These are phyloP conservation scores for Drosophila simulans DNA, from an alignment of 1,140 invertebrate genomes.

Conservation along the genomic window DNA sequence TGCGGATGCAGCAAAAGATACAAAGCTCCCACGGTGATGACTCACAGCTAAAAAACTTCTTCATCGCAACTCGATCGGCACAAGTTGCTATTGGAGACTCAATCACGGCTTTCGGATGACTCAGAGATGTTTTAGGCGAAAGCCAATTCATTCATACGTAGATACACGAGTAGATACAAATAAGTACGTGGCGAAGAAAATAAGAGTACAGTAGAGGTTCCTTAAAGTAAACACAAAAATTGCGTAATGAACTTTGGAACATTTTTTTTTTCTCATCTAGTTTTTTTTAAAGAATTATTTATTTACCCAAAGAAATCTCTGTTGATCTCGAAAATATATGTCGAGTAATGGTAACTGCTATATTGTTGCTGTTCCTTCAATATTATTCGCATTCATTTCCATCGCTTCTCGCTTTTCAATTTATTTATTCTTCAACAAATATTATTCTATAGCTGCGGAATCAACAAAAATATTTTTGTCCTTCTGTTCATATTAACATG, in stretches of 20 bases:
- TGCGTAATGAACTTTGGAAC: no score
- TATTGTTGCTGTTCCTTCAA: no score
- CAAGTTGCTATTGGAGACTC: conserved; percentile 33
- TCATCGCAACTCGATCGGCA: conserved; percentile 29
- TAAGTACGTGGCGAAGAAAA: conserved; percentile 20
- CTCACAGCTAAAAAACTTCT: conserved; percentile 38
- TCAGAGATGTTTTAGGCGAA: conserved; percentile 46
- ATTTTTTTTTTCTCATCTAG: no score
- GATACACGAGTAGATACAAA: conserved; percentile 35
- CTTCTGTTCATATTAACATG: background rate
- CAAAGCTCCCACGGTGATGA: conserved; percentile 34
- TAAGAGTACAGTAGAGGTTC: conserved; percentile 1
- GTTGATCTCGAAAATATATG: no score
- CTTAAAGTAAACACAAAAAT: background rate
- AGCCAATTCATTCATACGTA: conserved; percentile 47
- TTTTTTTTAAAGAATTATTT: no score
- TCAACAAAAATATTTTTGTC: no score
- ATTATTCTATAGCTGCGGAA: no score
- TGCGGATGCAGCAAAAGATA: conserved; percentile 17
- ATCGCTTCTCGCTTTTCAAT: no score
- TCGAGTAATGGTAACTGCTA: no score
- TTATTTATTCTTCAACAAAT: no score
- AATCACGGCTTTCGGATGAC: conserved; percentile 30
- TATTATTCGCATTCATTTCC: no score
- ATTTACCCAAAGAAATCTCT: no score